A percentile compares a stretch with the other conserved stretches of the same genome.
These are phyloP conservation scores for human DNA, from an alignment of 2,113 vertebrate genomes.

Conservation along the genomic window GRCh38 chr22:30915501-30916000, in stretches of 20 bases:
- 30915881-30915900: neutral
- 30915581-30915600: neutral
- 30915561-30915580: neutral
- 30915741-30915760: neutral
- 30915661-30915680: neutral
- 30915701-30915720: neutral
- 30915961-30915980: neutral
- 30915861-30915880: neutral
- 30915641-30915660: neutral
- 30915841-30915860: neutral
- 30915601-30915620: neutral
- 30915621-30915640: neutral
- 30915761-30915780: neutral
- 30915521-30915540: neutral
- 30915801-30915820: neutral
- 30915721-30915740: neutral
- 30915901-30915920: neutral
- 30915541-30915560: neutral
- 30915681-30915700: neutral
- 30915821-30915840: neutral
- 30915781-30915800: neutral
- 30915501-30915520: neutral
- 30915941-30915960: neutral
- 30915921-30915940: neutral
- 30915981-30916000: constrained; percentile 28